Evolutionary conservation across 2,113 vertebrate genomes (phyloP).

Genomic region (Ceyx margarethae): DNA sequence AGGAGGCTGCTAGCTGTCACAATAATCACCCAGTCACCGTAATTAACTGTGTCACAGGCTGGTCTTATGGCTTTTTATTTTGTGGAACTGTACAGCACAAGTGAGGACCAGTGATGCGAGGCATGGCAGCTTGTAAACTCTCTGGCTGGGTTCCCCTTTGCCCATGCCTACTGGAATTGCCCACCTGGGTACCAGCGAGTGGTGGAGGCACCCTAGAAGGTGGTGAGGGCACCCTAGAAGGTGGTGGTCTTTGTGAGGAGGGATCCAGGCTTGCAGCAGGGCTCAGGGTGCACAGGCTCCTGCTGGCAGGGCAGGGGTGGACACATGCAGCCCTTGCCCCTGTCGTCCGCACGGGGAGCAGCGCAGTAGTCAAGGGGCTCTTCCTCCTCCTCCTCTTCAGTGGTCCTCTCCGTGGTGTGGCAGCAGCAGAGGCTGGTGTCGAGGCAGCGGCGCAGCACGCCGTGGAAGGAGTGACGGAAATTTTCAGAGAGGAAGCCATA

Average conservation of each 20-base stretch:
- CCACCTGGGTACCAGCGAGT: background rate
- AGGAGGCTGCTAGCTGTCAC: fast-evolving
- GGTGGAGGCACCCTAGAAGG: background rate
- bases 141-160: background rate
- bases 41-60: background rate
- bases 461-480: slow-evolving; percentile 87
- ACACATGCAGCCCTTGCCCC: slow-evolving; percentile 60
- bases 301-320: slow-evolving; percentile 59
- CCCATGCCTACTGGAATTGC: background rate
- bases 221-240: background rate
- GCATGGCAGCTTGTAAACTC: fast-evolving
- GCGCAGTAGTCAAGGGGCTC: slow-evolving; percentile 73
- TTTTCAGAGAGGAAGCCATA: slow-evolving; percentile 89
- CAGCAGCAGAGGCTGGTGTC: slow-evolving; percentile 54
- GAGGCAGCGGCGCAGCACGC: slow-evolving; percentile 82
- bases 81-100: background rate
- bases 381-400: slow-evolving; percentile 37
- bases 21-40: background rate
- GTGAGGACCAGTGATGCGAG: fast-evolving
- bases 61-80: slow-evolving; percentile 60
- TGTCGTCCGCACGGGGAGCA: slow-evolving; percentile 47
- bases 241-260: slow-evolving; percentile 68
- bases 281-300: slow-evolving; percentile 51
- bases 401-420: fast-evolving
- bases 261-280: slow-evolving; percentile 40